Conservation (phyloP, 2,888 invertebrate genomes). For the Diplazon laetatorius region DNA sequence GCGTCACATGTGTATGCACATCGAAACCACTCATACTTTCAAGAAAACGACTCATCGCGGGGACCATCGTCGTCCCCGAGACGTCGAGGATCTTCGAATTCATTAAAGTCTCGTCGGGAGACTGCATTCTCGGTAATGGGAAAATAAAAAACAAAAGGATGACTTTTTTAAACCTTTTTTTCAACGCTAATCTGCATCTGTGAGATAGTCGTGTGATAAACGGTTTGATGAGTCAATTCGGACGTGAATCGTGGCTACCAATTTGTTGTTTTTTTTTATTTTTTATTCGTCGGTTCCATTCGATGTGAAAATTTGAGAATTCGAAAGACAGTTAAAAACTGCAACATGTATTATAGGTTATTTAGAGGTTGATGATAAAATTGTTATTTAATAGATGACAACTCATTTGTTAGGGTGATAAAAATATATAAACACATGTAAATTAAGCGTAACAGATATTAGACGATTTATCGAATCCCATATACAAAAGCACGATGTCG, state of each 20-base stretch:
- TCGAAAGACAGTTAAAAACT: too few relatives aligned
- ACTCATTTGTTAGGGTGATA: too few relatives aligned
- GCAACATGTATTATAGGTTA: too few relatives aligned
- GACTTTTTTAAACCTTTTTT: background rate
- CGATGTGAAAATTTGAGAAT: too few relatives aligned
- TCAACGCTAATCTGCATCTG: background rate
- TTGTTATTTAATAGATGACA: too few relatives aligned
- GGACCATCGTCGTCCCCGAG: background rate
- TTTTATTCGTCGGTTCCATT: too few relatives aligned
- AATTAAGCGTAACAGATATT: too few relatives aligned
- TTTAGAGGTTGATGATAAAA: too few relatives aligned
- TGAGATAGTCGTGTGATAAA: background rate
- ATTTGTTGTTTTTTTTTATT: too few relatives aligned
- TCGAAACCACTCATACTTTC: background rate
- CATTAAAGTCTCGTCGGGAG: slow-evolving; percentile 22
- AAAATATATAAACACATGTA: too few relatives aligned
- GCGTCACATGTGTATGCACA: background rate
- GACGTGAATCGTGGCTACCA: background rate
- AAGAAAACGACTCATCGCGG: background rate
- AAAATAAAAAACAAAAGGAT: background rate
- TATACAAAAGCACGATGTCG: too few relatives aligned
- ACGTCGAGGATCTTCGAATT: slow-evolving; percentile 24
- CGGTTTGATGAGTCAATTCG: slow-evolving; percentile 7
- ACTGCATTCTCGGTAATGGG: background rate
- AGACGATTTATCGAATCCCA: too few relatives aligned